phyloP scores from a whole-genome alignment of 2,888 invertebrate genomes.

The Lasioglossum leucozonium region DNA sequence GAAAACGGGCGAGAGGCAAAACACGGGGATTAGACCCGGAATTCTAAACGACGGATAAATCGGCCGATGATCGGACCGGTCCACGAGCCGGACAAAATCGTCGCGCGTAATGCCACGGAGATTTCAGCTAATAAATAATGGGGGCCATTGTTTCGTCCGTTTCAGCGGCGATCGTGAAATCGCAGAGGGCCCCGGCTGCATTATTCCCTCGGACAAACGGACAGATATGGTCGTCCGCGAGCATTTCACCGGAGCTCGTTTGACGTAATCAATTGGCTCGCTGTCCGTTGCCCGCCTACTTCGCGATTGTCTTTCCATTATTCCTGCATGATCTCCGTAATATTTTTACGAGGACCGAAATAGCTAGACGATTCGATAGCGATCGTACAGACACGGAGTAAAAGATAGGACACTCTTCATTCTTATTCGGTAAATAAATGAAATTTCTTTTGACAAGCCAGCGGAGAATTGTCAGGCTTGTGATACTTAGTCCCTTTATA shows the following conservation, averaged over 20 bases:
- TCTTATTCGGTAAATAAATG: neutral
- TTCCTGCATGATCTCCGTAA: neutral
- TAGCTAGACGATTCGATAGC: no score
- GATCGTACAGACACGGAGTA: no score
- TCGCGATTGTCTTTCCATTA: neutral
- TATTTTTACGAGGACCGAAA: no score
- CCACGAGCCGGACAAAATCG: conserved; percentile 59
- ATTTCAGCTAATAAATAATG: conserved; percentile 79
- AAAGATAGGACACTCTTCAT: neutral
- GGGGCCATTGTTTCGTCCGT: conserved; percentile 76
- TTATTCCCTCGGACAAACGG: conserved; percentile 70
- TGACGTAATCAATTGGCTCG: conserved; percentile 41
- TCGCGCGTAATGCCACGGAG: conserved; percentile 73
- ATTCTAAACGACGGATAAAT: conserved; percentile 60
- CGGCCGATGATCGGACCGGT: conserved; percentile 31
- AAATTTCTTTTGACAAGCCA: no score
- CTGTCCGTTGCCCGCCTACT: conserved; percentile 17
- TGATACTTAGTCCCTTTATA: neutral
- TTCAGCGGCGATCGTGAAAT: conserved; percentile 69
- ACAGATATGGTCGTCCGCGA: conserved; percentile 49
- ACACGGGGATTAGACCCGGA: conserved; percentile 41
- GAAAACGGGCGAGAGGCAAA: conserved; percentile 37
- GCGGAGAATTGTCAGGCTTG: neutral
- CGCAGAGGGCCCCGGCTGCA: conserved; percentile 58
- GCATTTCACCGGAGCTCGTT: conserved; percentile 36